phyloP scores from a whole-genome alignment of 2,113 vertebrate species.

The Rafetus swinhoei region DNA sequence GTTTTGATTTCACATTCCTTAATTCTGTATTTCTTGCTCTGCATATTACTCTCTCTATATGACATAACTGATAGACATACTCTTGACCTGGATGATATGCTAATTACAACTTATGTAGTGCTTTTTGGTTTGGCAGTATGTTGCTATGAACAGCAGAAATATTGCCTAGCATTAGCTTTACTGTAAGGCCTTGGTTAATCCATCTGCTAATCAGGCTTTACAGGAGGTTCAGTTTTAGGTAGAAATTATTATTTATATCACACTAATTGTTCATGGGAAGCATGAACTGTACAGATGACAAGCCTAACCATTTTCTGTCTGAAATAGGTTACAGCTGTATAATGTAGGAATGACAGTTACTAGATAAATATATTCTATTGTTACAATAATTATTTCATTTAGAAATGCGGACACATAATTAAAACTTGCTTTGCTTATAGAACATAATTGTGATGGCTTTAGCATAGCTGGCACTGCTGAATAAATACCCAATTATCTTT shows the following conservation, averaged over 20 bases:
- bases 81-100: neutral
- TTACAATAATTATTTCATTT: neutral
- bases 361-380: neutral
- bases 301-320: neutral
- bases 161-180: neutral
- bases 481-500: constrained; percentile 22
- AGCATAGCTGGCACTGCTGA: neutral
- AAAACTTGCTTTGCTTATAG: neutral
- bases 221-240: accelerated
- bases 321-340: neutral
- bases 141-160: neutral
- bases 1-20: neutral
- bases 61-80: neutral
- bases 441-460: neutral
- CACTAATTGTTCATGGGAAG: neutral
- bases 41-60: neutral
- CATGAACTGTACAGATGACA: no score
- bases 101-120: neutral
- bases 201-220: neutral
- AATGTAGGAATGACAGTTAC: neutral
- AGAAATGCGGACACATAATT: neutral
- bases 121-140: neutral
- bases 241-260: accelerated
- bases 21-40: neutral
- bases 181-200: neutral